Evolutionary conservation across 2,888 invertebrate genomes (phyloP), one percentile per base, ranked within the genome.

Genomic region (Boloria selene): DNA sequence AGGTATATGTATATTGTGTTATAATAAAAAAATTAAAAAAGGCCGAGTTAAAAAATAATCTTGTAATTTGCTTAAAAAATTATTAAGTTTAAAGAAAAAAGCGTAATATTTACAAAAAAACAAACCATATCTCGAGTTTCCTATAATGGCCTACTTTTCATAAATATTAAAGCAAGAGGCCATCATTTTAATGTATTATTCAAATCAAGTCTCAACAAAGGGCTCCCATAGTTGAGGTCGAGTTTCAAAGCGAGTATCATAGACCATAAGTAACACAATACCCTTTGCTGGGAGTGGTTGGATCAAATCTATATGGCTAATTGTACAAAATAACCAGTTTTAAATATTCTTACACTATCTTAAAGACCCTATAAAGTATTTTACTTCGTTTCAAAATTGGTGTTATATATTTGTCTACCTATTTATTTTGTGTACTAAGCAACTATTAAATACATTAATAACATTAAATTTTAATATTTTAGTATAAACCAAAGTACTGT

Each of bases 111-210:
- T 53, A 54, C 53, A 59, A n/a, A 65, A 47, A 64, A 47, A 60
- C 38, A 26, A 49, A 59, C 31, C 54, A 22, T 67, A 65, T 70
- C 62, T 75, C 72, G 72, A 53, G 62, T 75, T 70, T 71, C 72
- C 22, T 64, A 63, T 73, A 70, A 68, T 65, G 61, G 60, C 63
- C 73, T 71, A 61, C 65, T 60, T 47, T 69, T 71, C 70, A 74
- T 76, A 77, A 75, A 76, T 75, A 83, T 83, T 83, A 83, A 84
- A 77, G 77, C 79, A 75, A 78, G 79, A 78, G 77, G 82, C 82
- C 82, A 83, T 85, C 85, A 82, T 80, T 85, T 86, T 85, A 83
- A 83, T 84, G 85, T 84, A 84, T 89, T 89, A 91, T 90, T 91
- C 86, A 90, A 89, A 90, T 89, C 80, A 81, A 82, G 80, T 78